These are phyloP conservation scores for Entelurus aequoreus DNA, from an alignment of 2,113 vertebrate genomes.

Conservation along the genomic window DNA sequence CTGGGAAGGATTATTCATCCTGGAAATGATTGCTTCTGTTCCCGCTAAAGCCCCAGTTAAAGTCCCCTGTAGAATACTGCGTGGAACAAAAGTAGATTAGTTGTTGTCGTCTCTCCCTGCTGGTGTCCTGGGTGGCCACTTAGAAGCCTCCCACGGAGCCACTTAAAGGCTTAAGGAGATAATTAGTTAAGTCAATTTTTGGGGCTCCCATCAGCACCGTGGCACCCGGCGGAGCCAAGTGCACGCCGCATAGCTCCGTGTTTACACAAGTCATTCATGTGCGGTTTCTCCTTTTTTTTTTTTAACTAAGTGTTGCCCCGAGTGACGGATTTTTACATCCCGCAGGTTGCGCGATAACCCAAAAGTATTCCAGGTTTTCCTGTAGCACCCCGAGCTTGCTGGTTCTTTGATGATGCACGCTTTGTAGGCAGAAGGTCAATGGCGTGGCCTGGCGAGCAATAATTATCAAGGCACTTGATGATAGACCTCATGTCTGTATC, in stretches of 20 bases:
- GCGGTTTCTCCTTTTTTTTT: not conserved
- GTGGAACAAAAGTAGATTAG: constrained; percentile 13
- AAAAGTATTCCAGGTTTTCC: constrained; percentile 25
- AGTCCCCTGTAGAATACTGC: not conserved
- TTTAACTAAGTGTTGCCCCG: not conserved
- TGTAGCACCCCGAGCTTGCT: constrained; percentile 32
- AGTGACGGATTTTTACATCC: constrained; percentile 5
- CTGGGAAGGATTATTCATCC: constrained; percentile 12
- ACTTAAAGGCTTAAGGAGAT: constrained; percentile 31
- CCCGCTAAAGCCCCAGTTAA: not conserved
- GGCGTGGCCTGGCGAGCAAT: constrained; percentile 40
- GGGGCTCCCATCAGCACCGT: constrained; percentile 8
- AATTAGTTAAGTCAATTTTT: constrained; percentile 24
- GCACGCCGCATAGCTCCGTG: not conserved
- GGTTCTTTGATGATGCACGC: constrained; percentile 53
- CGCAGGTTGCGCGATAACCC: constrained; percentile 31
- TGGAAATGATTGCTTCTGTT: not conserved
- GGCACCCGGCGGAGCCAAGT: constrained; percentile 22
- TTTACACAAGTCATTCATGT: constrained; percentile 20
- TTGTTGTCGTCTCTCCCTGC: constrained; percentile 8
- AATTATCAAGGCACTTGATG: constrained; percentile 49
- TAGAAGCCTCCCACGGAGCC: constrained; percentile 16
- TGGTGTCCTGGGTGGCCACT: constrained; percentile 11
- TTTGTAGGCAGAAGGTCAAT: constrained; percentile 56
- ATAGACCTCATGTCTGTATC: constrained; percentile 30